Conservation (phyloP, 2,888 invertebrate species). For the Polia nebulosa region DNA sequence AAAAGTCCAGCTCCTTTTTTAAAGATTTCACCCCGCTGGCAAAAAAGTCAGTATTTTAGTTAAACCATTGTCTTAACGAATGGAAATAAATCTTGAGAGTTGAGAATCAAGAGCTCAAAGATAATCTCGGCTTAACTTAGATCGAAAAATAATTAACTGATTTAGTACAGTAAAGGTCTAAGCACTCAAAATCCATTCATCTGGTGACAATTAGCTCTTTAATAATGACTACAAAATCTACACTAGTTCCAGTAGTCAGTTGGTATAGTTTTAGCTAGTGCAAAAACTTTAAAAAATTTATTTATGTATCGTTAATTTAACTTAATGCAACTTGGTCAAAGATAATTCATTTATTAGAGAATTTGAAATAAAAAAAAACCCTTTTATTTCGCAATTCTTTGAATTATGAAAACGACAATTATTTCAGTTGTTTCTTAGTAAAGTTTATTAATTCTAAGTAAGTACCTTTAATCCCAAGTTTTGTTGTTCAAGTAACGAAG, state of each 20-base stretch:
- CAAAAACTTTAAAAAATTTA: not conserved
- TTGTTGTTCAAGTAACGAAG: not conserved
- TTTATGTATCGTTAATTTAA: not conserved
- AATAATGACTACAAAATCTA: not conserved
- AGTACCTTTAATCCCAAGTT: not conserved
- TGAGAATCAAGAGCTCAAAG: not conserved
- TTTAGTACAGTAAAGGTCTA: not conserved
- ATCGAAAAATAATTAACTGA: constrained; percentile 1
- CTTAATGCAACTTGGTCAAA: not conserved
- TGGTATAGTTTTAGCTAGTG: not conserved
- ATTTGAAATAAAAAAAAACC: no score
- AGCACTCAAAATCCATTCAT: not conserved
- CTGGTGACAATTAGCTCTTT: not conserved
- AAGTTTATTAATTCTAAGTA: not conserved
- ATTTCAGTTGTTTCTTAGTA: not conserved
- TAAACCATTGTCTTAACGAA: not conserved
- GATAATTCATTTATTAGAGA: not conserved
- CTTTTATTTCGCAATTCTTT: not conserved
- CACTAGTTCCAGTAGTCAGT: not conserved
- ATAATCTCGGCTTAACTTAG: constrained; percentile 1
- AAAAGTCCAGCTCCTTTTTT: no score
- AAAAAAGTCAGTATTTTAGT: no score
- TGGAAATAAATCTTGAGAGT: not conserved
- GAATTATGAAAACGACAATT: not conserved
- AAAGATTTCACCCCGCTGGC: no score